Evolutionary conservation across 92 coral and sea anemone genomes (phyloP), one percentile per base, ranked within the genome.

Genomic region (Palythoa grandis): DNA sequence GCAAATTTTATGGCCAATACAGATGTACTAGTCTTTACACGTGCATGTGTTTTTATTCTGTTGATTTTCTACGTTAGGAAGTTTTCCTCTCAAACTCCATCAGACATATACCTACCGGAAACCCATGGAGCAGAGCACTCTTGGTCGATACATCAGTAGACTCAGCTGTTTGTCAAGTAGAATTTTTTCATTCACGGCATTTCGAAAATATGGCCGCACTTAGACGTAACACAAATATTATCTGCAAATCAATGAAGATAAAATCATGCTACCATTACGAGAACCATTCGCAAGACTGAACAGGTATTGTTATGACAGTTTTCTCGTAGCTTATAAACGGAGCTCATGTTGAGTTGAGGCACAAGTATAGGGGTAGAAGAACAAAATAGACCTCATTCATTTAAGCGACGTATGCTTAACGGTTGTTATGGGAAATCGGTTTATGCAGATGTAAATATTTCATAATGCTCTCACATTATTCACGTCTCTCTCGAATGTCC

Each of bases 391-490:
- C 22, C 40, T 22, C 47, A 47, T 58, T 79, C 85, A 38, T 16
- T 60, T 22, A 24, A 65, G 84, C 74, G 72, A 79, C 63, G 35
- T 79, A 40, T 79, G 8, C 57, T 3, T 74, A 24, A 29, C 17
- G 54, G 17, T 57, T 63, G 25, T 78, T 61, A 25, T 79, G 73
- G 54, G 40, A 72, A 80, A 80, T 80, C 72, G 60, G 50, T 53
- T 80, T 80, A 53, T 13, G 73, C 11, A 22, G 60, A 67, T 47
- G 85, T 67, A 67, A 80, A 80, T 24, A 80, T 76, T 69, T 69
- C 74, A 22, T 17, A 37, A 39, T 5, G 50, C 50, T 43, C 9
- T 39, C 82, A 38, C 38, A 19, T 13, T 47, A 20, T 66, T 19
- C 47, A 63, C 72, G n/a, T 39, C 74, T 54, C 54, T 80, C 40